A percentile compares a stretch with the other conserved stretches of the same genome.
phyloP scores from a whole-genome alignment of 1,140 invertebrate genomes.

The Oreohelix idahoensis region DNA sequence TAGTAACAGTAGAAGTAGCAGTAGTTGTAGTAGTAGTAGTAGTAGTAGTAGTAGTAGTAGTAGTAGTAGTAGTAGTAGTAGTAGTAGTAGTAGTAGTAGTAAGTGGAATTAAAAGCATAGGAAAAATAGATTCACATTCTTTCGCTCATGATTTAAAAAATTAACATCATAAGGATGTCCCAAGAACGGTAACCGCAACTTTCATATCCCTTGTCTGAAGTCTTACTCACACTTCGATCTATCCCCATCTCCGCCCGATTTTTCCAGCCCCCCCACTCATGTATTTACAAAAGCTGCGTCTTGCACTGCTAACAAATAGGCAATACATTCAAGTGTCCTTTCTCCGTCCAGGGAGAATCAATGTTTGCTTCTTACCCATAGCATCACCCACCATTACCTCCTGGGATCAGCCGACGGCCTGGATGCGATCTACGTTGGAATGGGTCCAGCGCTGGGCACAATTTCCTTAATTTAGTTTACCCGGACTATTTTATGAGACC shows the following conservation, averaged over 20 bases:
- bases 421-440: background rate
- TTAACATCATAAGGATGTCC: background rate
- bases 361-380: slow-evolving; percentile 22
- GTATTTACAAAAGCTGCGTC: slow-evolving; percentile 18
- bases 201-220: slow-evolving; percentile 73
- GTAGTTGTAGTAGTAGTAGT: too few species aligned
- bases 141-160: background rate
- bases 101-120: too few species aligned
- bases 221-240: slow-evolving; percentile 1
- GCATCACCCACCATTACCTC: slow-evolving; percentile 19
- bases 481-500: too few species aligned
- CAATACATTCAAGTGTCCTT: slow-evolving; percentile 27
- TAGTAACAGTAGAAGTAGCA: too few species aligned
- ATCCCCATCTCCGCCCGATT: background rate
- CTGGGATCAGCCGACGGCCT: background rate
- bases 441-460: background rate
- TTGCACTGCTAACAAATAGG: slow-evolving; percentile 18
- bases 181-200: background rate
- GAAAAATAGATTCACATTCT: background rate
- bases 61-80: too few species aligned
- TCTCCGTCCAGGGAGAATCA: slow-evolving; percentile 8
- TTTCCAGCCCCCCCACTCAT: background rate
- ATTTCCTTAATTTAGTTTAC: too few species aligned
- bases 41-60: too few species aligned
- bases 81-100: too few species aligned